These are phyloP conservation scores for Cyrtonyx montezumae DNA, from an alignment of 2,113 vertebrate species.

Conservation along the genomic window DNA sequence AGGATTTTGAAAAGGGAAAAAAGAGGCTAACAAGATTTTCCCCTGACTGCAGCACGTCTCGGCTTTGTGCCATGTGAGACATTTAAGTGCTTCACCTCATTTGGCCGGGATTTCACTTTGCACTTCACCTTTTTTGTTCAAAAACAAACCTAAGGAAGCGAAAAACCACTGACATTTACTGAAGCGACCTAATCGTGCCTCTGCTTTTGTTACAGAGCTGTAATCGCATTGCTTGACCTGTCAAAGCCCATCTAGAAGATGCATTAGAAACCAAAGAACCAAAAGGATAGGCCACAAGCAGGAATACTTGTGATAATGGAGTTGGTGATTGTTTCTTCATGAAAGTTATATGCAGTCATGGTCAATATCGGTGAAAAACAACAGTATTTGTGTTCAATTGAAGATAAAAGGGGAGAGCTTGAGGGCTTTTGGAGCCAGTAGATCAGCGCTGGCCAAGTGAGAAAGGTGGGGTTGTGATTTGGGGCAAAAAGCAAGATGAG, in stretches of 20 bases:
- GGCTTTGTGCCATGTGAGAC: neutral
- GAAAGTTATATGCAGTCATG: neutral
- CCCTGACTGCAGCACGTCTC: neutral
- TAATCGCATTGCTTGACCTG: neutral
- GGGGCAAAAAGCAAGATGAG: slow-evolving; percentile 21
- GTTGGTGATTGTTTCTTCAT: neutral
- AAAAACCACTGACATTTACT: neutral
- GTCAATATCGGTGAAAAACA: neutral
- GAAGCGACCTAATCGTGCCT: neutral
- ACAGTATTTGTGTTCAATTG: neutral
- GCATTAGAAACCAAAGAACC: neutral
- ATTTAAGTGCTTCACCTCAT: neutral
- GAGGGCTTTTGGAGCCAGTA: neutral
- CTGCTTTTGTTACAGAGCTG: slow-evolving; percentile 23
- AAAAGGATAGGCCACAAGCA: neutral
- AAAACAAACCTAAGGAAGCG: neutral
- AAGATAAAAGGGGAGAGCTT: neutral
- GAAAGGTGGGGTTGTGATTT: neutral
- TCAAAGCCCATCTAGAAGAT: neutral
- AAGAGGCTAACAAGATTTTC: slow-evolving; percentile 1
- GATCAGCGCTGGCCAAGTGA: neutral
- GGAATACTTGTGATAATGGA: neutral
- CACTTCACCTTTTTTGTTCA: neutral
- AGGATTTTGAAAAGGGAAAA: neutral
- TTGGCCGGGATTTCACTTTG: slow-evolving; percentile 29